Percentiles rank a stretch among this genome's conserved stretches.
Evolutionary conservation across 2,797 vertebrate species (phyloP).

Genomic region (Spatula clypeata): DNA sequence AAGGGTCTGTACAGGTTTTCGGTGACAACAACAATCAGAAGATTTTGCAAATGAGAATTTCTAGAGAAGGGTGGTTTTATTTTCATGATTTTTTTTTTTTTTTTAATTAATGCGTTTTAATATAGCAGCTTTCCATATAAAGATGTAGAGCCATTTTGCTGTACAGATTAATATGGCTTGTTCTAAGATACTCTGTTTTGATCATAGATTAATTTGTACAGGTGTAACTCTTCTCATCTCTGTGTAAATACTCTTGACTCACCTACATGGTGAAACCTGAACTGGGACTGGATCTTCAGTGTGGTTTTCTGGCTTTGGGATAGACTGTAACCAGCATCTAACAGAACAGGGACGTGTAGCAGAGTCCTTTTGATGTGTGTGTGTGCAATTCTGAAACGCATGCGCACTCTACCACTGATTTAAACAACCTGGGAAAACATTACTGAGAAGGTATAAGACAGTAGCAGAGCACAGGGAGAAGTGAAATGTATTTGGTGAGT

Average conservation of each 20-base stretch:
- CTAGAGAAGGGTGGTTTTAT: not conserved
- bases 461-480: not conserved
- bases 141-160: not conserved
- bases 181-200: not conserved
- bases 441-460: constrained; percentile 11
- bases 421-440: constrained; percentile 45
- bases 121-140: not conserved
- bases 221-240: not conserved
- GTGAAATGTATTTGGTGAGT: constrained; percentile 1
- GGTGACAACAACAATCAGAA: not conserved
- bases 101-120: not conserved
- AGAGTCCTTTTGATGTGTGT: not conserved
- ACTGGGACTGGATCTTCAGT: not conserved
- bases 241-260: rapidly evolving
- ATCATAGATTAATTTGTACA: not conserved
- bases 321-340: not conserved
- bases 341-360: not conserved
- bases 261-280: not conserved
- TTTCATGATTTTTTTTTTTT: not conserved
- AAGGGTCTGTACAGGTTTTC: not conserved
- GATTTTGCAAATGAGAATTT: not conserved
- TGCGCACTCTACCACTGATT: constrained; percentile 3
- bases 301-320: not conserved
- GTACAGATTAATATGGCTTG: not conserved
- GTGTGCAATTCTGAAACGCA: not conserved